Percentiles rank a stretch among this genome's conserved stretches.
phyloP scores from a whole-genome alignment of 2,888 invertebrate species.

The Tenthredo amoena region DNA sequence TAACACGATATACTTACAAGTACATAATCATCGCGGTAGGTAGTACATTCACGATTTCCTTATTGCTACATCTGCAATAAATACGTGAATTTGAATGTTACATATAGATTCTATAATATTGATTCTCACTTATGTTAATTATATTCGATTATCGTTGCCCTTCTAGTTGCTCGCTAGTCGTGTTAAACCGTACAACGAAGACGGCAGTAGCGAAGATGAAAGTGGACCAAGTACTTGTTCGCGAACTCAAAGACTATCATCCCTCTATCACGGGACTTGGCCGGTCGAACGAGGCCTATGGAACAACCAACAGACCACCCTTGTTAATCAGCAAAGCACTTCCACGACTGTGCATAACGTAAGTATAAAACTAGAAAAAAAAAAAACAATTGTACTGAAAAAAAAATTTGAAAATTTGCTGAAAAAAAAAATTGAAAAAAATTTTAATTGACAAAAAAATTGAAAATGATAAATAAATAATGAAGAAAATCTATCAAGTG shows the following conservation, averaged over 20 bases:
- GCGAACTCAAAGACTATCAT: constrained; percentile 73
- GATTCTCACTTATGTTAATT: background rate
- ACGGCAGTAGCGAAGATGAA: constrained; percentile 72
- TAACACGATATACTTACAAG: background rate
- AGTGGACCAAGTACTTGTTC: constrained; percentile 65
- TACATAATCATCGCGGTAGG: background rate
- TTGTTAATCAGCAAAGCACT: constrained; percentile 66
- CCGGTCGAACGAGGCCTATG: constrained; percentile 79
- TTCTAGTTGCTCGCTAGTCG: constrained; percentile 65
- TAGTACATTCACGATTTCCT: too few relatives aligned
- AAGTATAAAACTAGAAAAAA: constrained; percentile 53
- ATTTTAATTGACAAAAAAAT: background rate
- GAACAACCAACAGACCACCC: constrained; percentile 72
- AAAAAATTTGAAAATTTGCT: background rate
- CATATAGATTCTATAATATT: background rate
- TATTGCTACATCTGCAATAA: too few relatives aligned
- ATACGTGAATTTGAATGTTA: too few relatives aligned
- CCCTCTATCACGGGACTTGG: constrained; percentile 83
- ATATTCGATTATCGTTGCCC: background rate
- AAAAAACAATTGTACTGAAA: background rate
- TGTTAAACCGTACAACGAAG: constrained; percentile 69
- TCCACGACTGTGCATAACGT: constrained; percentile 69
- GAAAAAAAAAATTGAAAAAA: background rate
- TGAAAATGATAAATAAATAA: constrained; percentile 3
- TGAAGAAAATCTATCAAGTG: constrained; percentile 12